A percentile compares a stretch with the other conserved stretches of the same genome.
These are phyloP conservation scores for Eumacrocentrus americanus DNA, from an alignment of 2,888 invertebrate genomes.

Conservation along the genomic window DNA sequence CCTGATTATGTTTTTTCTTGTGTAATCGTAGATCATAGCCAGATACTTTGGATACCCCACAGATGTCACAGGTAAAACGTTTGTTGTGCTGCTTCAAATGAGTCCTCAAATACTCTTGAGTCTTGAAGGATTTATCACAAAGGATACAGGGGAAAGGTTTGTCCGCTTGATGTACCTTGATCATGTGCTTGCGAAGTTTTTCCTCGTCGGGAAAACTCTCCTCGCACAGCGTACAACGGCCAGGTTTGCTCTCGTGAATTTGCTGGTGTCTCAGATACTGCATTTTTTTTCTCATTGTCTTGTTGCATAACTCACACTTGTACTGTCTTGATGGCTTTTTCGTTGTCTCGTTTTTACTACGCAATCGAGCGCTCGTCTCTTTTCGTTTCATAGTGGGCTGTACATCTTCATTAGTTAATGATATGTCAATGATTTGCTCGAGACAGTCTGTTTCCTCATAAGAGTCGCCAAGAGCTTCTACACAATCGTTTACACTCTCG, in stretches of 20 bases:
- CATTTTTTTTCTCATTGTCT: conserved; percentile 39
- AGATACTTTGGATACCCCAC: conserved; percentile 51
- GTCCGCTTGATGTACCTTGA: conserved; percentile 65
- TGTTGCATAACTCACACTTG: conserved; percentile 45
- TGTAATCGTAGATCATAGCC: conserved; percentile 59
- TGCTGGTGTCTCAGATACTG: conserved; percentile 42
- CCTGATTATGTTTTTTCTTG: conserved; percentile 65
- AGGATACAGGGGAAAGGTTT: conserved; percentile 64
- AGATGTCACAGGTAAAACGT: conserved; percentile 51
- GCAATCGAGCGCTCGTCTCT: no score
- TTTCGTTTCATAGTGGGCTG: no score
- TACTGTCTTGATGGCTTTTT: conserved; percentile 33
- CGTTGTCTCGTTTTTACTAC: background rate
- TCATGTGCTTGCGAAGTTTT: conserved; percentile 62
- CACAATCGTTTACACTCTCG: conserved; percentile 10
- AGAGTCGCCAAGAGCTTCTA: background rate
- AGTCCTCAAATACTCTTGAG: conserved; percentile 63
- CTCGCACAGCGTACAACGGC: conserved; percentile 62
- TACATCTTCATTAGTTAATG: conserved; percentile 28
- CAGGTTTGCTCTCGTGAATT: conserved; percentile 39
- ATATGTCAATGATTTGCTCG: background rate
- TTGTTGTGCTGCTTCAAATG: conserved; percentile 65
- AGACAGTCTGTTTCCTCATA: background rate
- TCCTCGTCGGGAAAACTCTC: conserved; percentile 63
- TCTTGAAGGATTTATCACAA: conserved; percentile 65